phyloP scores from a whole-genome alignment of 1,140 invertebrate species.

The Odontomachus brunneus region DNA sequence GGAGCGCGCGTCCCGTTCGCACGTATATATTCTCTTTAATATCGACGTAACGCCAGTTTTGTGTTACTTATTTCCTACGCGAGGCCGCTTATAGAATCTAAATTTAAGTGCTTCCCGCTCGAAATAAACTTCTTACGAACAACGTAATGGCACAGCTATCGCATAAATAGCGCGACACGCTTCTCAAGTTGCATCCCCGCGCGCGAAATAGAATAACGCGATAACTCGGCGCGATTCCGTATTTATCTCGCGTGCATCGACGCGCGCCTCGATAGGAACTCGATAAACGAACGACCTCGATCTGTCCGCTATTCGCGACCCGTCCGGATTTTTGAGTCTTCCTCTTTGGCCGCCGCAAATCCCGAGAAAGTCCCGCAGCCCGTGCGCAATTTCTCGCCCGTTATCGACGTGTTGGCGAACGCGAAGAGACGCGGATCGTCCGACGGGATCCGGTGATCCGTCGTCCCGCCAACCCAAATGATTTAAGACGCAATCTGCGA shows the following conservation, averaged over 20 bases:
- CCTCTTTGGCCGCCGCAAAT: not conserved
- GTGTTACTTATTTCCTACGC: not conserved
- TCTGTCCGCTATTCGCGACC: not conserved
- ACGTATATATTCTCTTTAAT: not conserved
- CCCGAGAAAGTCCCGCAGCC: not conserved
- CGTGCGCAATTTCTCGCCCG: slow-evolving; percentile 2
- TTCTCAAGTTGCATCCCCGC: no score
- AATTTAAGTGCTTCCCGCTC: not conserved
- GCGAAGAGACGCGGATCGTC: no score
- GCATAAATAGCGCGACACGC: not conserved
- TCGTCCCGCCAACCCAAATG: slow-evolving; percentile 16
- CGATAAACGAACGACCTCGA: not conserved
- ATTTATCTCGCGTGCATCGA: not conserved
- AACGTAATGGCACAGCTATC: not conserved
- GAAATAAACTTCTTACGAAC: not conserved
- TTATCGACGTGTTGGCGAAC: slow-evolving; percentile 7
- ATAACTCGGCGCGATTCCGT: no score
- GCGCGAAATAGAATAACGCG: no score
- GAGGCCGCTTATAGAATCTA: not conserved
- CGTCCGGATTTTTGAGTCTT: slow-evolving; percentile 7
- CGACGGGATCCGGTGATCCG: slow-evolving; percentile 6
- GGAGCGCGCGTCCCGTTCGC: not conserved
- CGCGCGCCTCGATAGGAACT: no score
- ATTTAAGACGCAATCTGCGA: slow-evolving; percentile 42
- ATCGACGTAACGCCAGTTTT: not conserved